Conservation (phyloP, 1,140 invertebrate species). For the Homalodisca vitripennis region DNA sequence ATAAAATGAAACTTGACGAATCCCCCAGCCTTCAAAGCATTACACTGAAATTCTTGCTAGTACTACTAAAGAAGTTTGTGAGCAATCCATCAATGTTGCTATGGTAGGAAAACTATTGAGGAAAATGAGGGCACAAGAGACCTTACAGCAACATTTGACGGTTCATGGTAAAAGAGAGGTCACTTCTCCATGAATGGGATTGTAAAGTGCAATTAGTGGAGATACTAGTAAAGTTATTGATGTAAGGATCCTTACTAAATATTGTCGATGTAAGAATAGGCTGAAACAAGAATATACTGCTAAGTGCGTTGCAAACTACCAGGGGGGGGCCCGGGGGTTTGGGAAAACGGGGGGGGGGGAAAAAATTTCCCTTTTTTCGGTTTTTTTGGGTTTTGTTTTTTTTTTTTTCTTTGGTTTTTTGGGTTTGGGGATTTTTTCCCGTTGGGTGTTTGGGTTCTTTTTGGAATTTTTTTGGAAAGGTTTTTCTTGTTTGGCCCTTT, state of each 20-base stretch:
- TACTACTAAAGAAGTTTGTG: neutral
- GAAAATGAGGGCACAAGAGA: slow-evolving; percentile 2
- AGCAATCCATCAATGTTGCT: slow-evolving; percentile 9
- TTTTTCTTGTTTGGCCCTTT: no score
- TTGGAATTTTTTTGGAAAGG: no score
- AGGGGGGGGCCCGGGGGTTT: neutral
- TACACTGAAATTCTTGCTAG: neutral
- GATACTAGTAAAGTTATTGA: slow-evolving; percentile 32
- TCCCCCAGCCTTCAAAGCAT: neutral
- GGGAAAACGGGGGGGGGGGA: no score
- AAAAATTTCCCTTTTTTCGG: no score
- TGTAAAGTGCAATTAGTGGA: slow-evolving; percentile 12
- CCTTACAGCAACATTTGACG: slow-evolving; percentile 21
- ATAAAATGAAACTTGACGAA: neutral
- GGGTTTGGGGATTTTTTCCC: no score
- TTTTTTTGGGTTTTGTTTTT: no score
- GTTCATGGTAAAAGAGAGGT: slow-evolving; percentile 16
- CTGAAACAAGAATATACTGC: neutral
- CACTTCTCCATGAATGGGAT: neutral
- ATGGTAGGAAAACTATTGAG: neutral
- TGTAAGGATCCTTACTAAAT: slow-evolving; percentile 26
- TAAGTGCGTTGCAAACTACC: neutral
- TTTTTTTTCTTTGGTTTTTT: no score
- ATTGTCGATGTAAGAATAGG: neutral
- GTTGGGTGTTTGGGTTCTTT: no score